Evolutionary conservation across 1,140 invertebrate species (phyloP).

Genomic region (Pachypeltis micranthus): DNA sequence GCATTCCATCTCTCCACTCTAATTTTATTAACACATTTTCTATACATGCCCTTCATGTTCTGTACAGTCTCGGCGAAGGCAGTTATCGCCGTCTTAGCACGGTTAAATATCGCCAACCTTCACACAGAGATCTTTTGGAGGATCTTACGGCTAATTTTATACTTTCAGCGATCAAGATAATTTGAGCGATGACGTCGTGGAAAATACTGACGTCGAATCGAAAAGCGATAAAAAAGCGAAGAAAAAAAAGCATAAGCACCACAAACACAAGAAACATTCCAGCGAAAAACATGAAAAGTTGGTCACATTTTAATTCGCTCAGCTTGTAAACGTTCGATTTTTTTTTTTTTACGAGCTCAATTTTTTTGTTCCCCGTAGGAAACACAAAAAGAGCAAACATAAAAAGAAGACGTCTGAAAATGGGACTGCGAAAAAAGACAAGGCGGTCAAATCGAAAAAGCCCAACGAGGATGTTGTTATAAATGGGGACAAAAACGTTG

Average conservation of each 20-base stretch:
- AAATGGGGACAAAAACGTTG: constrained; percentile 20
- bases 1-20: no score
- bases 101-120: no score
- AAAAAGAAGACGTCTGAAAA: constrained; percentile 36
- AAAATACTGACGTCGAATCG: constrained; percentile 7
- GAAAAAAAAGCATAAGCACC: constrained; percentile 45
- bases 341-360: not conserved
- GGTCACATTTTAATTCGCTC: not conserved
- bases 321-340: not conserved
- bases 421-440: constrained; percentile 32
- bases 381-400: constrained; percentile 39
- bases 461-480: constrained; percentile 16
- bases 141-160: no score
- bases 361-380: constrained; percentile 28
- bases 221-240: constrained; percentile 33
- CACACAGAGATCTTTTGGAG: no score
- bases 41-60: no score
- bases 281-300: constrained; percentile 27
- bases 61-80: no score
- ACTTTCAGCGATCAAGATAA: not conserved
- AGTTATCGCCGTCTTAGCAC: no score
- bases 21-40: no score
- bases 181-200: not conserved
- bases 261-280: constrained; percentile 41
- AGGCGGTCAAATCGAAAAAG: constrained; percentile 28